Evolutionary conservation across 2,113 vertebrate genomes (phyloP).

Genomic region (Heterochromis multidens): DNA sequence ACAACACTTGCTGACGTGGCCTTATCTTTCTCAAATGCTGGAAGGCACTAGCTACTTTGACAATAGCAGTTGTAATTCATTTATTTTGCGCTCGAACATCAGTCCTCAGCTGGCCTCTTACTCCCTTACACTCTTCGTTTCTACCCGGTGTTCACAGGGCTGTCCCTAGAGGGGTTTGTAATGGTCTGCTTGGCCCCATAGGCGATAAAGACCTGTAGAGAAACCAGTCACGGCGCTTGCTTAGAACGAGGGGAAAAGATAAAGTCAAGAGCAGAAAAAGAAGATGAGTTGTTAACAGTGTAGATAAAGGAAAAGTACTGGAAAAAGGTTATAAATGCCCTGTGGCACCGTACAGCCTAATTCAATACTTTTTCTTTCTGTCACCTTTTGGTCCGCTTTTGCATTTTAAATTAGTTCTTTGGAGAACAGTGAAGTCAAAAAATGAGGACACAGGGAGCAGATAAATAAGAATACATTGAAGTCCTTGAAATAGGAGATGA

Average conservation of each 20-base stretch:
- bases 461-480: slow-evolving; percentile 3
- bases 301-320: slow-evolving; percentile 26
- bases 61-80: slow-evolving; percentile 62
- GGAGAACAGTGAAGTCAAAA: slow-evolving; percentile 8
- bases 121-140: slow-evolving; percentile 28
- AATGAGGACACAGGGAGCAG: neutral
- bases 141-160: neutral
- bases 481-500: neutral
- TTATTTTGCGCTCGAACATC: slow-evolving; percentile 54
- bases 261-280: slow-evolving; percentile 34
- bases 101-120: slow-evolving; percentile 13
- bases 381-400: slow-evolving; percentile 37
- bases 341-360: neutral
- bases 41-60: slow-evolving; percentile 53
- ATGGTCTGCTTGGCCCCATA: slow-evolving; percentile 42
- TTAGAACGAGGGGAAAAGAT: slow-evolving; percentile 17
- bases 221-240: slow-evolving; percentile 42
- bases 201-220: slow-evolving; percentile 55
- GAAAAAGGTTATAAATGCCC: slow-evolving; percentile 40
- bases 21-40: slow-evolving; percentile 67
- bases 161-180: slow-evolving; percentile 53
- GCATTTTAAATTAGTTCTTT: slow-evolving; percentile 15
- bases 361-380: slow-evolving; percentile 35
- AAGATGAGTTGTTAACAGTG: slow-evolving; percentile 32
- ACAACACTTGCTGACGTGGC: slow-evolving; percentile 63